Base-by-base conservation (phyloP, 2,888 invertebrate genomes). In the Plemyria rubiginata region DNA sequence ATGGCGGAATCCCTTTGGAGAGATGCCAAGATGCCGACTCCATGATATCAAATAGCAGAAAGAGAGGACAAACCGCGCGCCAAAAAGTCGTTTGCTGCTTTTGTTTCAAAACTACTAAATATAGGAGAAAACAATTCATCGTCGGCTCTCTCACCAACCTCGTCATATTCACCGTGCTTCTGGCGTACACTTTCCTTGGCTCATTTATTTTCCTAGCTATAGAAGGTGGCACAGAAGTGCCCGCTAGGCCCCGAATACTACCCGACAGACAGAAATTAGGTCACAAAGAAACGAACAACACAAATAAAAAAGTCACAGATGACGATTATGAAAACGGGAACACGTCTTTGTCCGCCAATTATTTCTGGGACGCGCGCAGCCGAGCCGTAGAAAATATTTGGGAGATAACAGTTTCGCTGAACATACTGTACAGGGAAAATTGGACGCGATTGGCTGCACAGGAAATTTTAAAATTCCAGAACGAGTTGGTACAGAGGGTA, bases 371-470 rank as follows among this genome's bases (percentile, higher is more conserved):
- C 62, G 92, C 92, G 4, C 82, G 92, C 66, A 92, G 86, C 68
- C 82, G 83, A 78, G 96, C 97, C 12, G 97, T 97, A 52, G 97
- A 97, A 88, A 97, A 96, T 86, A 97, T 98, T 80, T 98, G 98
- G 98, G 96, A 97, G 84, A 96, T 98, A 68, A 98, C 98, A 3
- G 96, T 96, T 70, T 96, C 96, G 65, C 90, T 98, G 73, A 98
- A 98, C 90, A 97, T 98, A 79, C 94, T 98, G 70, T 97, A 97
- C 85, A 95, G 96, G 83, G 96, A 97, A 80, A 98, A 98, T 90
- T 98, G 98, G 98, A 97, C 97, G 64, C 94, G 95, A 81, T 93
- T 96, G 78, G 97, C 97, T 46, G 95, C 96, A 52, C 94, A 95
- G 77, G 96, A 97, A 81, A 95, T 97, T 79, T 93, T 94, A 63